phyloP scores from a whole-genome alignment of 1,140 invertebrate genomes.

The Eriocheir sinensis region DNA sequence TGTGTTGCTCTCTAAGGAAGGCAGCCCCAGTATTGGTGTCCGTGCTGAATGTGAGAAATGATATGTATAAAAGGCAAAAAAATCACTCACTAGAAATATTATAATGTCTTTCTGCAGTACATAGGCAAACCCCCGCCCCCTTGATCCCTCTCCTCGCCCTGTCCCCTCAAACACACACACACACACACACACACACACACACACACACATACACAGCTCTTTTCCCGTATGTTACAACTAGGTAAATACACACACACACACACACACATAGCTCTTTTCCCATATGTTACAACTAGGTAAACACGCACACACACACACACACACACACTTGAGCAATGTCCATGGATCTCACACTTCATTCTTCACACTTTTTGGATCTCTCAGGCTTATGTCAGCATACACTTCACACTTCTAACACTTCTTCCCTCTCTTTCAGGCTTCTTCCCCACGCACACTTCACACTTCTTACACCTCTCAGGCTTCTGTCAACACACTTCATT shows the following conservation, averaged over 20 bases:
- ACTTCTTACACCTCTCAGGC: too few species aligned
- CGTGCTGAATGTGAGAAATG: not conserved
- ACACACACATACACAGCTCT: not conserved
- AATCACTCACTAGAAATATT: too few species aligned
- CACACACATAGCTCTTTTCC: constrained; percentile 5
- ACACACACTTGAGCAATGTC: not conserved
- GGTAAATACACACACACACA: not conserved
- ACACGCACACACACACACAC: constrained; percentile 13
- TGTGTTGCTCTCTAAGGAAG: not conserved
- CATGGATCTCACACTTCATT: not conserved
- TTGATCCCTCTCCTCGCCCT: too few species aligned
- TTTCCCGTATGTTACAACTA: too few species aligned
- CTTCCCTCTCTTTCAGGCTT: too few species aligned
- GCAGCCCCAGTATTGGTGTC: not conserved
- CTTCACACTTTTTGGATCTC: too few species aligned
- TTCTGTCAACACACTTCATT: too few species aligned
- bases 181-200: not conserved
- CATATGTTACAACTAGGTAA: not conserved
- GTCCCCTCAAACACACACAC: constrained; percentile 36
- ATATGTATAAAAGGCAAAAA: not conserved
- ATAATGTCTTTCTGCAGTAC: too few species aligned
- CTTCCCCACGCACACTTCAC: too few species aligned
- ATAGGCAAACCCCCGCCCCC: too few species aligned
- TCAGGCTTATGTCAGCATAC: too few species aligned
- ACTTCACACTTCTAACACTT: too few species aligned